phyloP scores from a whole-genome alignment of 1,140 invertebrate genomes.

The Polypedilum pembai region DNA sequence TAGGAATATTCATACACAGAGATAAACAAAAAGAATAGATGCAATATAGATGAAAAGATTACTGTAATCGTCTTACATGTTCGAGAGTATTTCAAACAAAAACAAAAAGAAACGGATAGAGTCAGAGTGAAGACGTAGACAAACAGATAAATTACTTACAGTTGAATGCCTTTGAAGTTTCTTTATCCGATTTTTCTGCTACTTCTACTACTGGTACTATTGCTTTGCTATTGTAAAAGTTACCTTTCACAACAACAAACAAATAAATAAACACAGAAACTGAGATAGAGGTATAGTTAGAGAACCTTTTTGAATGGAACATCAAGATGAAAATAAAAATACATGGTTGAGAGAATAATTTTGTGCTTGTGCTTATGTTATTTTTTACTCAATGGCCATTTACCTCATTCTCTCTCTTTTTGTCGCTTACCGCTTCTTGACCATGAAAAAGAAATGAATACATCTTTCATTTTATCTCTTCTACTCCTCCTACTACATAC shows the following conservation, averaged over 20 bases:
- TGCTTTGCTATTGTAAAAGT: not conserved
- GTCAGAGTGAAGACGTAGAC: not conserved
- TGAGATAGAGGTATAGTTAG: too few species aligned
- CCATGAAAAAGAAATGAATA: not conserved
- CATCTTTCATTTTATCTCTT: not conserved
- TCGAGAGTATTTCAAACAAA: not conserved
- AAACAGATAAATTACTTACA: constrained; percentile 1
- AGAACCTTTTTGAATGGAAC: not conserved
- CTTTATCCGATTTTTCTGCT: too few species aligned
- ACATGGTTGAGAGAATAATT: not conserved
- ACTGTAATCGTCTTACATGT: not conserved
- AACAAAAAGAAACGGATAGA: too few species aligned
- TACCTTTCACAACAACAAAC: not conserved
- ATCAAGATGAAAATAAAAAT: not conserved
- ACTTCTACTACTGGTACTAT: not conserved
- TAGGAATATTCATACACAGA: not conserved
- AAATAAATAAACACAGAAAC: too few species aligned
- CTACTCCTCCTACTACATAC: not conserved
- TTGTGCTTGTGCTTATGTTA: not conserved
- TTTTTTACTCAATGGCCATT: too few species aligned
- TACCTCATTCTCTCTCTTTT: not conserved
- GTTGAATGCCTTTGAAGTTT: not conserved
- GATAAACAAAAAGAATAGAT: not conserved
- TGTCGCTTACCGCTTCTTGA: not conserved
- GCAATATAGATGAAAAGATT: not conserved